These are phyloP conservation scores for Ligdia adustata DNA, from an alignment of 2,888 invertebrate genomes.

Conservation along the genomic window DNA sequence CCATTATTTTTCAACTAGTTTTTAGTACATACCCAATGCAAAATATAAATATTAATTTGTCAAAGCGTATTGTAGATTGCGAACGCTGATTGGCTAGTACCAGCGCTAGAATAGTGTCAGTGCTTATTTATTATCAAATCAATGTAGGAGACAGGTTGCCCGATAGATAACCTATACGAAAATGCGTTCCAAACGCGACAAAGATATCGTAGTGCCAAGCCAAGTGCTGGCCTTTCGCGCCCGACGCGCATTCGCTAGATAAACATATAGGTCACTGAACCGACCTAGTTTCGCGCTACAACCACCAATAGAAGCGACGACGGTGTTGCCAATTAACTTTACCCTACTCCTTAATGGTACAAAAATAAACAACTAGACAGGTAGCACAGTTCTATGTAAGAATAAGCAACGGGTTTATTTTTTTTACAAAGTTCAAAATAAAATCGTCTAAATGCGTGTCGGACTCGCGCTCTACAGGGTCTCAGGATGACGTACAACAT, in stretches of 20 bases:
- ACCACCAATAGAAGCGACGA: constrained; percentile 24
- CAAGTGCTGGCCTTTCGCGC: constrained; percentile 54
- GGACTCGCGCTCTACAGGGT: too few species aligned
- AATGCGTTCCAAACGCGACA: constrained; percentile 68
- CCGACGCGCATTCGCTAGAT: constrained; percentile 75
- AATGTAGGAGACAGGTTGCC: constrained; percentile 72
- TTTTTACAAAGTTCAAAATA: too few species aligned
- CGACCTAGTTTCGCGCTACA: constrained; percentile 74
- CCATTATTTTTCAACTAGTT: too few species aligned
- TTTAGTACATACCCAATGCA: too few species aligned
- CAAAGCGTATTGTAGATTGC: too few species aligned
- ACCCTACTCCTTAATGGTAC: constrained; percentile 7
- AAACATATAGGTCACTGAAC: constrained; percentile 84
- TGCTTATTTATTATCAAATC: constrained; percentile 36
- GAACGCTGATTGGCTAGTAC: too few species aligned
- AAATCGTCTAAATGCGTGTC: too few species aligned
- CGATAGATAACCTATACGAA: constrained; percentile 74
- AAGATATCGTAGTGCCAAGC: constrained; percentile 53
- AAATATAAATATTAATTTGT: too few species aligned
- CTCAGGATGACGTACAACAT: too few species aligned
- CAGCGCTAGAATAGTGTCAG: not conserved
- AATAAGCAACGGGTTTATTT: too few species aligned
- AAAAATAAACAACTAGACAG: too few species aligned
- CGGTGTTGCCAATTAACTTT: constrained; percentile 16
- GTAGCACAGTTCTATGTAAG: too few species aligned